Base-by-base conservation (phyloP, 2,797 vertebrate genomes). In the Microcaecilia unicolor region DNA sequence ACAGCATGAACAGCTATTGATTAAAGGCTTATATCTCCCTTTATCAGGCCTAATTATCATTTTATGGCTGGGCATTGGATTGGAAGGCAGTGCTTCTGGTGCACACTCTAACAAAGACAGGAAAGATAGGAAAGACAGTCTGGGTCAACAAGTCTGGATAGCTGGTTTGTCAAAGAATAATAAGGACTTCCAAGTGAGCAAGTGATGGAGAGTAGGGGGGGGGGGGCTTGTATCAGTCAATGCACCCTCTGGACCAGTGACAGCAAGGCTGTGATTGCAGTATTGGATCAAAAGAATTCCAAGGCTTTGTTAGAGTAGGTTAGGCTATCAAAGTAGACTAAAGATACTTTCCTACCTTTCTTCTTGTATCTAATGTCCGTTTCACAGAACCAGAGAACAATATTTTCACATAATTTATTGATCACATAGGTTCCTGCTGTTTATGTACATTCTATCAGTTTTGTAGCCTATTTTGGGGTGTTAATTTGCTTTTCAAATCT, bases 21-120 rank as follows among this genome's bases (percentile, higher is more conserved):
- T 64, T 66, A 61, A 63, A 45, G 44, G 20, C 20, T 69, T 54
- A 55, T 35, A 25, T 68, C 43, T 14, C 20, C 37, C 24, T 65
- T 58, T 57, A 58, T 62, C 51, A 10, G 9, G 22, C 45, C 21
- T 52, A 51, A 55, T 66, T 70, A 39, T 46, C 11, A 40, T 44
- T 61, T 57, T 61, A 43, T 35, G 44, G 22, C 32, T 15, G 23
- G 11, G 24, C 55, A 23, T 34, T 56, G 22, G 7, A 22, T 54
- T 58, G 48, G 7, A 32, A 42, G 40, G 3, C 15, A 4, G 2
- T 10, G 17, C 13, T 32, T 55, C 53, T 51, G 10, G 10, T 38
- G 42, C 22, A 27, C 27, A 21, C 10, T 51, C 28, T 49, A 18
- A 45, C 15, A 10, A 28, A 35, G 25, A 25, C 17, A 28, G 4